Evolutionary conservation across 2,888 invertebrate genomes (phyloP).

Genomic region (Apodemia mormo): DNA sequence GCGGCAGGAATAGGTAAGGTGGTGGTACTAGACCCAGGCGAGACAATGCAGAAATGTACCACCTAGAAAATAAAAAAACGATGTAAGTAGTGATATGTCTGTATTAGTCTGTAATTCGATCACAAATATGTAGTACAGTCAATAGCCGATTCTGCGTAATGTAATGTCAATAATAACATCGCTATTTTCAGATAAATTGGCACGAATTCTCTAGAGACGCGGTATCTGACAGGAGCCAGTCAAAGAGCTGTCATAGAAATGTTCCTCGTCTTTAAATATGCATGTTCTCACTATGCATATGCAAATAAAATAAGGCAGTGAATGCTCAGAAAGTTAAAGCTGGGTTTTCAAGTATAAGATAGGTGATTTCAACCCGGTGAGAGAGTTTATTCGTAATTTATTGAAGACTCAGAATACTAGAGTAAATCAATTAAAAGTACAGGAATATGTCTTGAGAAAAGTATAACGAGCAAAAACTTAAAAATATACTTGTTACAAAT

Average conservation of each 20-base stretch:
- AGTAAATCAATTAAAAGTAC: not conserved
- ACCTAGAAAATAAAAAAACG: no score
- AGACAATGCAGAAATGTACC: no score
- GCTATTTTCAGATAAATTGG: conserved; percentile 50
- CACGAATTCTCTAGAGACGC: conserved; percentile 55
- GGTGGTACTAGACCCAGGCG: no score
- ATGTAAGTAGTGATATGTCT: not conserved
- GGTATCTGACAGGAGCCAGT: conserved; percentile 55
- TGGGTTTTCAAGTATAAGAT: not conserved
- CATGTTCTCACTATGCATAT: conserved; percentile 33
- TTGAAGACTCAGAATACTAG: not conserved
- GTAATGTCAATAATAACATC: conserved; percentile 33
- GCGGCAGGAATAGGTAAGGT: no score
- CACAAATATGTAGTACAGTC: conserved; percentile 21
- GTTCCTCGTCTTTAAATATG: conserved; percentile 41
- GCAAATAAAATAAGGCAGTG: conserved; percentile 26
- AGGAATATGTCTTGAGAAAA: not conserved
- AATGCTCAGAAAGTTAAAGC: not conserved
- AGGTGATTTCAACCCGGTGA: not conserved
- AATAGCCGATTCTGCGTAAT: conserved; percentile 28
- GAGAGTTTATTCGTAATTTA: not conserved
- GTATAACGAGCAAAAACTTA: no score
- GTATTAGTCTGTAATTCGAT: conserved; percentile 7
- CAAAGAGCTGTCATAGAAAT: conserved; percentile 57
- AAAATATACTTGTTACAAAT: no score